These are phyloP conservation scores for Silurus aristotelis DNA, from an alignment of 2,797 vertebrate genomes.

Conservation along the genomic window DNA sequence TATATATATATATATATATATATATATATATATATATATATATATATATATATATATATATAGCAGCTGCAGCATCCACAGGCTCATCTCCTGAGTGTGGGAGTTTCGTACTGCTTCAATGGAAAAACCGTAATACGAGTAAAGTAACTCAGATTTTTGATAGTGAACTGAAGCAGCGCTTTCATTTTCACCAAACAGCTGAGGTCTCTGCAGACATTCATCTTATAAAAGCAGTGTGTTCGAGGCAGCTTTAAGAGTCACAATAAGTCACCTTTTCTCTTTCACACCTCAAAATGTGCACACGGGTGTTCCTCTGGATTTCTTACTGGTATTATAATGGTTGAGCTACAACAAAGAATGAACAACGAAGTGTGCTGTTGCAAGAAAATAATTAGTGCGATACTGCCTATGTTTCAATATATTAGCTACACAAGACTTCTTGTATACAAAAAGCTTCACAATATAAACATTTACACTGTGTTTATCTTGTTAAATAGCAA, in stretches of 20 bases:
- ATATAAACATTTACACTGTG: background rate
- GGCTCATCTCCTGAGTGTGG: constrained; percentile 32
- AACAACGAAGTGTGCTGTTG: background rate
- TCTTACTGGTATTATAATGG: background rate
- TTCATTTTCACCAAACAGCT: constrained; percentile 33
- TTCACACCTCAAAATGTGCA: background rate
- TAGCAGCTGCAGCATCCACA: constrained; percentile 6
- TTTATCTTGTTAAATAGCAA: background rate
- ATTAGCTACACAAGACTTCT: background rate
- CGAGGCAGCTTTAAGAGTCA: constrained; percentile 12
- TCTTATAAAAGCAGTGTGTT: constrained; percentile 2
- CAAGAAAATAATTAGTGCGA: background rate
- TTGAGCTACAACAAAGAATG: background rate
- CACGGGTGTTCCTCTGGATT: too few species aligned
- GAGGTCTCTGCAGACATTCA: constrained; percentile 24
- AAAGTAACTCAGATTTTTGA: background rate
- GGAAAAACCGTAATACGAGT: constrained; percentile 13
- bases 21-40: too few species aligned
- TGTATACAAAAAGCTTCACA: background rate
- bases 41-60: too few species aligned
- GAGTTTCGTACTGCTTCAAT: constrained; percentile 25
- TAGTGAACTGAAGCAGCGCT: background rate
- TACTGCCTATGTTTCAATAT: too few species aligned
- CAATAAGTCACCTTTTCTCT: background rate
- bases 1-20: too few species aligned